Conservation (phyloP, 2,113 vertebrate genomes). For the Tiliqua scincoides region DNA sequence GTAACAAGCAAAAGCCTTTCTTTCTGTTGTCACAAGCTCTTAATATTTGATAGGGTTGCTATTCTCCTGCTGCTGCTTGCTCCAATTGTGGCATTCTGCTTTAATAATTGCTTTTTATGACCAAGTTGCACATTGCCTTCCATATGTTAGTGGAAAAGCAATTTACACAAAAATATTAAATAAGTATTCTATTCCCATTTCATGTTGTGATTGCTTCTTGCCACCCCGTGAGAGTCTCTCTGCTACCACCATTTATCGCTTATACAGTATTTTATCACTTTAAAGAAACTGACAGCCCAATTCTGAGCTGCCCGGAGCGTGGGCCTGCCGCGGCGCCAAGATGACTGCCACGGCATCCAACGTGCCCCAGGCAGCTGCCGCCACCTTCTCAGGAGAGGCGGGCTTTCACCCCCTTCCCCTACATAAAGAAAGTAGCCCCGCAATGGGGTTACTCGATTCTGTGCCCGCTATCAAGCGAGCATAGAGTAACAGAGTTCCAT, state of each 20-base stretch:
- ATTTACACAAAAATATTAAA: background rate
- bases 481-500: no score
- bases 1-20: background rate
- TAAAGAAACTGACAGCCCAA: background rate
- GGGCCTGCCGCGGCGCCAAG: background rate
- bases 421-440: no score
- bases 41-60: background rate
- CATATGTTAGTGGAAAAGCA: background rate
- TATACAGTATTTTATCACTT: background rate
- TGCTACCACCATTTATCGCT: background rate
- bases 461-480: no score
- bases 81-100: background rate
- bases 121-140: background rate
- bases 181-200: background rate
- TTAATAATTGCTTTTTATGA: background rate
- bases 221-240: background rate
- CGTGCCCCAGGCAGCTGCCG: no score
- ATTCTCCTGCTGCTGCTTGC: background rate
- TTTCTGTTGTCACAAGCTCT: background rate
- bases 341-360: no score
- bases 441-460: no score
- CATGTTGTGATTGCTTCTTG: background rate
- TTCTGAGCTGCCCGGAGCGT: no score
- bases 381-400: no score
- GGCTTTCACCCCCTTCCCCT: no score